These are phyloP conservation scores for Rhinichthys osculus DNA, from an alignment of 2,797 vertebrate species.

Conservation along the genomic window DNA sequence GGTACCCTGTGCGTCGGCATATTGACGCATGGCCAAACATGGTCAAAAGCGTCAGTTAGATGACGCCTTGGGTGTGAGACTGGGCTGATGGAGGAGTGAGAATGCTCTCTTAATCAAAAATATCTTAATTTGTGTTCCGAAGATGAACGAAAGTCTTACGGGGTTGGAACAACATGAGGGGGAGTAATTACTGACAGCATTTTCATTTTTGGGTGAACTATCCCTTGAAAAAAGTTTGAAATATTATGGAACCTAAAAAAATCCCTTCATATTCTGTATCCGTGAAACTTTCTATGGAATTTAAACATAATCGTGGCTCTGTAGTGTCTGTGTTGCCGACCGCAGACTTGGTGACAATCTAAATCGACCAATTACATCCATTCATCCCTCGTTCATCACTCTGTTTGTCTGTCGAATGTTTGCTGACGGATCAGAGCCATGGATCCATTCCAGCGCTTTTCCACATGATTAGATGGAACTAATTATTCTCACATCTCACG, in stretches of 20 bases:
- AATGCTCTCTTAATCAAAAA: no score
- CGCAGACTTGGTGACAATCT: not conserved
- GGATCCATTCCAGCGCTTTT: constrained; percentile 59
- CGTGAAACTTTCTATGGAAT: not conserved
- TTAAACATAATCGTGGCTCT: constrained; percentile 4
- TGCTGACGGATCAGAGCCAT: constrained; percentile 53
- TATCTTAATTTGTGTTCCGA: no score
- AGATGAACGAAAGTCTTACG: no score
- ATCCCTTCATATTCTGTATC: not conserved
- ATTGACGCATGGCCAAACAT: no score
- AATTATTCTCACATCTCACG: constrained; percentile 62
- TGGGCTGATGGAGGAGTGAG: no score
- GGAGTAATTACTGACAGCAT: no score
- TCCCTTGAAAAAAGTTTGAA: not conserved
- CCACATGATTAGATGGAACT: constrained; percentile 62
- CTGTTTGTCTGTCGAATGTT: constrained; percentile 56
- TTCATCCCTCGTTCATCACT: constrained; percentile 49
- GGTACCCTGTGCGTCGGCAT: no score
- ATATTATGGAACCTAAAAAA: not conserved
- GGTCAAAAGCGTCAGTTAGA: no score
- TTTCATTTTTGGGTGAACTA: no score
- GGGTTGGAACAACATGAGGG: no score
- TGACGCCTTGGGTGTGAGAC: no score
- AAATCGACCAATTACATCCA: constrained; percentile 43
- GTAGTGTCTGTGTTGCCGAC: constrained; percentile 25